phyloP scores from a whole-genome alignment of 30 jellyfish, hydroid and myxozoan genomes.

The Nemopilema nomurai region DNA sequence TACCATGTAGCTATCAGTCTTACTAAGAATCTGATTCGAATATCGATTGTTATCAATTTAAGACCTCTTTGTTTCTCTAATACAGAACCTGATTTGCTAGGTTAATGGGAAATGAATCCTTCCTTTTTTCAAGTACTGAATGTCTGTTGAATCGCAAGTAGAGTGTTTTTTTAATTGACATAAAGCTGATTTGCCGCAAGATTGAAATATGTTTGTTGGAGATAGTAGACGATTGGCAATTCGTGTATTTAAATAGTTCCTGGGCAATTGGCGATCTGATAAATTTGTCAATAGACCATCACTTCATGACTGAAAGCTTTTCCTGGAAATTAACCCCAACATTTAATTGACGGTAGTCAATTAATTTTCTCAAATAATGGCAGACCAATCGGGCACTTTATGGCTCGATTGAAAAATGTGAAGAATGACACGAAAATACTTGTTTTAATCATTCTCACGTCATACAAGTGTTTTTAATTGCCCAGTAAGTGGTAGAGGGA shows the following conservation, averaged over 20 bases:
- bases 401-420: neutral
- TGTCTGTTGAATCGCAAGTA: neutral
- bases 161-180: neutral
- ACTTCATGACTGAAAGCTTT: neutral
- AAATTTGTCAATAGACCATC: neutral
- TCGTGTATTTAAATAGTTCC: neutral
- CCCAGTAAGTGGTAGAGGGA: too few species aligned
- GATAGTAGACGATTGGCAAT: neutral
- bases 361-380: too few species aligned
- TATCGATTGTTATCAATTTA: neutral
- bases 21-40: neutral
- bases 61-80: neutral
- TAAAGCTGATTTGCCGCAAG: neutral
- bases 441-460: too few species aligned
- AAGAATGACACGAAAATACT: neutral
- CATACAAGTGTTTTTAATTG: too few species aligned
- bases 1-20: neutral
- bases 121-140: neutral
- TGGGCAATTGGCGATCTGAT: neutral
- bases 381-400: too few species aligned
- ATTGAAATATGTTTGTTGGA: neutral
- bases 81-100: neutral
- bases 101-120: neutral
- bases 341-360: too few species aligned
- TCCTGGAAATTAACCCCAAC: neutral